Percentiles rank a stretch among this genome's conserved stretches.
Conservation (phyloP, 1,140 invertebrate species). For the Drosophila murphyi region DNA sequence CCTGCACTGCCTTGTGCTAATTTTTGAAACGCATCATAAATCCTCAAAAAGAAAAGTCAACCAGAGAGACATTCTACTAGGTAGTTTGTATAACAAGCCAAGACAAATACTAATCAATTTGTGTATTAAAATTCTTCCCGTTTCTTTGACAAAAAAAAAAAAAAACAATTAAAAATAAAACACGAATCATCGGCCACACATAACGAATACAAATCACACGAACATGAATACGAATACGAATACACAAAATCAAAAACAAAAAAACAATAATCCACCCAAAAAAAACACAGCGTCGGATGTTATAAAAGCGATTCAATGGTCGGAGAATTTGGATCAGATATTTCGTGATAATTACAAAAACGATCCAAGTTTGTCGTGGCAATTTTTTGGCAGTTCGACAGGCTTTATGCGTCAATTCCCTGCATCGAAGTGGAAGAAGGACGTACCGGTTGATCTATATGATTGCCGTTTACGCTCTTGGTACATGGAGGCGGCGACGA, state of each 20-base stretch:
- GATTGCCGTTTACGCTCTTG: conserved; percentile 95
- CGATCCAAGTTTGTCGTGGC: conserved; percentile 96
- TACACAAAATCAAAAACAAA: conserved; percentile 13
- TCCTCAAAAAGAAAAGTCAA: background rate
- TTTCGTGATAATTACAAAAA: conserved; percentile 95
- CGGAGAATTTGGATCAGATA: conserved; percentile 93
- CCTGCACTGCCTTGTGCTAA: conserved; percentile 55
- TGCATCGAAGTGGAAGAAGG: conserved; percentile 89
- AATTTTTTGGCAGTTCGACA: conserved; percentile 97
- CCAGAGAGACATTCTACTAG: conserved; percentile 13
- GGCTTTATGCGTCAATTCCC: conserved; percentile 98
- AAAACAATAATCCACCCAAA: background rate
- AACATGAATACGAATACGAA: conserved; percentile 85
- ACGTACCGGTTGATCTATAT: conserved; percentile 92
- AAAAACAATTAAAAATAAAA: conserved; percentile 19
- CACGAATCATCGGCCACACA: conserved; percentile 21
- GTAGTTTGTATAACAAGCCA: conserved; percentile 14
- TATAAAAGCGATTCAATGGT: conserved; percentile 91
- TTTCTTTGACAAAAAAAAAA: conserved; percentile 47
- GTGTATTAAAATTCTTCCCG: conserved; percentile 64
- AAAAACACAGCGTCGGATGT: conserved; percentile 87
- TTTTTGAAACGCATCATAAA: conserved; percentile 16
- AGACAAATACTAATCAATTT: conserved; percentile 60
- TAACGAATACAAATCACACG: conserved; percentile 61
- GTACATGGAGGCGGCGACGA: conserved; percentile 98